A percentile compares a stretch with the other conserved stretches of the same genome.
These are phyloP conservation scores for Salticus scenicus DNA, from an alignment of 2,888 invertebrate genomes.

Conservation along the genomic window DNA sequence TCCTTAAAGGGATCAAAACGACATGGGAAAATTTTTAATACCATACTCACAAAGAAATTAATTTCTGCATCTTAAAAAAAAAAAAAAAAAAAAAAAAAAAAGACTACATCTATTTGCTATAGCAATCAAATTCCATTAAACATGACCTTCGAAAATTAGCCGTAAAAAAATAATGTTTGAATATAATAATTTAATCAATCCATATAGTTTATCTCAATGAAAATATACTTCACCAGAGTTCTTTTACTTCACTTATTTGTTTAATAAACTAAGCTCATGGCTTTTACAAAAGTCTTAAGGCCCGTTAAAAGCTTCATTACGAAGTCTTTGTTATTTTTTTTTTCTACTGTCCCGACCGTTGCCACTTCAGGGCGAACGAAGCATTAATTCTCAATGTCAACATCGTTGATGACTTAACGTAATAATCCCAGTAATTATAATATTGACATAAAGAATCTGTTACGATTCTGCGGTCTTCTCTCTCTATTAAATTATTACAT, in stretches of 20 bases:
- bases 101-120: constrained; percentile 45
- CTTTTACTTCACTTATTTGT: constrained; percentile 57
- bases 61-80: not conserved
- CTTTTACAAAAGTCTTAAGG: constrained; percentile 66
- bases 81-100: too few species aligned
- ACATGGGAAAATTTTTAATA: not conserved
- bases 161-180: constrained; percentile 41
- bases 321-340: constrained; percentile 37
- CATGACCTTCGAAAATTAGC: constrained; percentile 36
- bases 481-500: constrained; percentile 69
- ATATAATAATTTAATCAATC: constrained; percentile 63
- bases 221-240: constrained; percentile 49
- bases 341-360: constrained; percentile 20
- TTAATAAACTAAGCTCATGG: constrained; percentile 52
- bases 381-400: constrained; percentile 69
- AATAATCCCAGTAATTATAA: constrained; percentile 69
- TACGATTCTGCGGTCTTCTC: constrained; percentile 61
- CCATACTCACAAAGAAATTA: not conserved
- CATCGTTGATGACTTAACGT: constrained; percentile 69
- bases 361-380: constrained; percentile 51
- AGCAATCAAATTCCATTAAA: constrained; percentile 53
- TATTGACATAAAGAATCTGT: constrained; percentile 70
- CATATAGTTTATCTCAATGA: constrained; percentile 57
- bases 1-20: not conserved
- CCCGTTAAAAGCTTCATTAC: constrained; percentile 66